Conservation (phyloP, 1,140 invertebrate species). For the Branchinecta lindahli region DNA sequence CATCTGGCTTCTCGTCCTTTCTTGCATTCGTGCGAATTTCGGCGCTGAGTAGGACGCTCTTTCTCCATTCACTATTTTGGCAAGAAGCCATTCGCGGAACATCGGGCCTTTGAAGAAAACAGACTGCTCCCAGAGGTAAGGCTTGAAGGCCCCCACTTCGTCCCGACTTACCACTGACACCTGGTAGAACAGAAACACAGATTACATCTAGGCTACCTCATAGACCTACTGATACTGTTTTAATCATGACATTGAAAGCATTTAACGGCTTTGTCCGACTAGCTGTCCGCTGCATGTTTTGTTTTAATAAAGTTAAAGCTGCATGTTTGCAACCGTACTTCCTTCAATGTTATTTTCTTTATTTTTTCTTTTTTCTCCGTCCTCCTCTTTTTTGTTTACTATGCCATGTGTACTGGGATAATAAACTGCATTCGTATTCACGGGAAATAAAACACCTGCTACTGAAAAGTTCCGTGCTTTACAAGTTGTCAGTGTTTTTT, state of each 20-base stretch:
- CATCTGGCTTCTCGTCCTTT: slow-evolving; percentile 74
- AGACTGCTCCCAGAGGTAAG: slow-evolving; percentile 82
- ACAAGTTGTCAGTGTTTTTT: too few relatives aligned
- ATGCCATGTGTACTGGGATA: too few relatives aligned
- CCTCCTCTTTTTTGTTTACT: too few relatives aligned
- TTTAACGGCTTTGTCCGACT: too few relatives aligned
- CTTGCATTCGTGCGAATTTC: slow-evolving; percentile 89
- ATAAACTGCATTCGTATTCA: too few relatives aligned
- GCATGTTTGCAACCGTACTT: too few relatives aligned
- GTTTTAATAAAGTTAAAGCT: too few relatives aligned
- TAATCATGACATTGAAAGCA: not conserved
- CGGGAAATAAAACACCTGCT: too few relatives aligned
- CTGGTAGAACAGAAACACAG: slow-evolving; percentile 24
- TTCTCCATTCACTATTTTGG: slow-evolving; percentile 95
- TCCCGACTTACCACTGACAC: slow-evolving; percentile 83
- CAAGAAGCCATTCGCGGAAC: slow-evolving; percentile 83
- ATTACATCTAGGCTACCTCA: not conserved
- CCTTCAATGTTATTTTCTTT: too few relatives aligned
- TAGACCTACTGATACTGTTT: not conserved
- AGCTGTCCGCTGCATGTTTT: too few relatives aligned
- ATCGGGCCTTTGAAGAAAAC: slow-evolving; percentile 82
- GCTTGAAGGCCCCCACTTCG: slow-evolving; percentile 93
- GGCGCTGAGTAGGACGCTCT: slow-evolving; percentile 88
- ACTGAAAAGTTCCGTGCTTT: too few relatives aligned
- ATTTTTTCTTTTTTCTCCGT: too few relatives aligned